Conservation (phyloP, 2,797 vertebrate species). For the Anniella stebbinsi region DNA sequence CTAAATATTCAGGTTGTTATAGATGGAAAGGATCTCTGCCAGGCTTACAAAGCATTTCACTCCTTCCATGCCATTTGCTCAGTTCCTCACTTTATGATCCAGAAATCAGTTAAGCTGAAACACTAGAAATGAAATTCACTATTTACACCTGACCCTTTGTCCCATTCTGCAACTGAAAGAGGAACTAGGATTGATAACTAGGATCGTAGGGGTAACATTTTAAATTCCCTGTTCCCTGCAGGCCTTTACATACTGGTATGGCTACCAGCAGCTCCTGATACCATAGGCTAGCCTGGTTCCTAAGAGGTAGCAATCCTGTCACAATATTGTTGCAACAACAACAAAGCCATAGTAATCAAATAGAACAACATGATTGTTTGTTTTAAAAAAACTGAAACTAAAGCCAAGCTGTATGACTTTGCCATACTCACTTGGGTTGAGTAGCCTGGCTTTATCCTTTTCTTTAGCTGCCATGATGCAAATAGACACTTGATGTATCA, state of each 20-base stretch:
- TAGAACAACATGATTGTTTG: not conserved
- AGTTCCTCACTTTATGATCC: not conserved
- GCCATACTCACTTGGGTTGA: not conserved
- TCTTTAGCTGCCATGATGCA: no score
- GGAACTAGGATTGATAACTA: not conserved
- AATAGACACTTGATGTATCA: not conserved
- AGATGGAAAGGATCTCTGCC: slow-evolving; percentile 70
- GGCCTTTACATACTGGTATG: not conserved
- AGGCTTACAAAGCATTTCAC: slow-evolving; percentile 38
- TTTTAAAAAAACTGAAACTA: not conserved
- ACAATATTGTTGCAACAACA: not conserved
- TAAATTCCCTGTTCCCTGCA: not conserved
- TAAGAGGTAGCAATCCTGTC: not conserved
- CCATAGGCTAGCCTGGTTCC: not conserved
- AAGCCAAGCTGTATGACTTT: not conserved
- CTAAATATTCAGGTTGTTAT: slow-evolving; percentile 74
- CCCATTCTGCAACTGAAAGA: not conserved
- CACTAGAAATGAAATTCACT: not conserved
- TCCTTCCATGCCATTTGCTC: not conserved
- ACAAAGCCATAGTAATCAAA: not conserved
- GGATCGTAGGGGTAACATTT: not conserved
- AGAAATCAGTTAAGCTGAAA: not conserved
- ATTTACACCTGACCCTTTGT: not conserved
- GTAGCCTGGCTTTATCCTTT: not conserved
- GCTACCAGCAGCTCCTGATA: not conserved